Conservation (phyloP, 2,113 vertebrate species). For the Pedetes capensis region DNA sequence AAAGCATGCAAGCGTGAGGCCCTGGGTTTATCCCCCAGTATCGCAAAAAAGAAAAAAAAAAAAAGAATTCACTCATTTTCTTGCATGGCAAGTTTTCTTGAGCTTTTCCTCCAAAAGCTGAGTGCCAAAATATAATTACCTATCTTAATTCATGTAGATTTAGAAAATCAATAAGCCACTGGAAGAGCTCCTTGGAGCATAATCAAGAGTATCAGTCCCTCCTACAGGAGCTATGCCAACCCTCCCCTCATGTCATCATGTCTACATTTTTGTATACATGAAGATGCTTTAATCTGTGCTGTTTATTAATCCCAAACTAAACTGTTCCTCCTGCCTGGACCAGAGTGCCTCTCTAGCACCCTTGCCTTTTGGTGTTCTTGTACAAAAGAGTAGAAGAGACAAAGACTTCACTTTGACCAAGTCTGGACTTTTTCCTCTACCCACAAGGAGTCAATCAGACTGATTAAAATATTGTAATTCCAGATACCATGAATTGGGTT, state of each 20-base stretch:
- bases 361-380: neutral
- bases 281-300: neutral
- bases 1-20: too few relatives aligned
- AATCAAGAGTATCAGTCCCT: neutral
- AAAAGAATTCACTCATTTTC: too few relatives aligned
- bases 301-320: neutral
- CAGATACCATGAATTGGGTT: conserved; percentile 67
- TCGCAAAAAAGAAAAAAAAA: too few relatives aligned
- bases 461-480: conserved; percentile 54
- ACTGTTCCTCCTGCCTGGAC: neutral
- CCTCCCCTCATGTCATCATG: neutral
- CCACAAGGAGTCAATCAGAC: neutral
- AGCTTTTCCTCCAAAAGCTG: conserved; percentile 34
- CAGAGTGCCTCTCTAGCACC: neutral
- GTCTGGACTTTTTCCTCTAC: neutral
- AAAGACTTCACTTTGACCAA: neutral
- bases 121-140: conserved; percentile 23
- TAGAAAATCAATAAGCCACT: conserved; percentile 38
- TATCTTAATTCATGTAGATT: neutral
- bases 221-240: neutral
- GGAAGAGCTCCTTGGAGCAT: neutral
- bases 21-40: too few relatives aligned
- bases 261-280: neutral
- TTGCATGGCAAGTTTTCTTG: conserved; percentile 26
- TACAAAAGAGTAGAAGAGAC: neutral